A percentile compares a stretch with the other conserved stretches of the same genome.
Evolutionary conservation across 2,113 vertebrate genomes (phyloP).

Genomic region (Antennarius striatus): DNA sequence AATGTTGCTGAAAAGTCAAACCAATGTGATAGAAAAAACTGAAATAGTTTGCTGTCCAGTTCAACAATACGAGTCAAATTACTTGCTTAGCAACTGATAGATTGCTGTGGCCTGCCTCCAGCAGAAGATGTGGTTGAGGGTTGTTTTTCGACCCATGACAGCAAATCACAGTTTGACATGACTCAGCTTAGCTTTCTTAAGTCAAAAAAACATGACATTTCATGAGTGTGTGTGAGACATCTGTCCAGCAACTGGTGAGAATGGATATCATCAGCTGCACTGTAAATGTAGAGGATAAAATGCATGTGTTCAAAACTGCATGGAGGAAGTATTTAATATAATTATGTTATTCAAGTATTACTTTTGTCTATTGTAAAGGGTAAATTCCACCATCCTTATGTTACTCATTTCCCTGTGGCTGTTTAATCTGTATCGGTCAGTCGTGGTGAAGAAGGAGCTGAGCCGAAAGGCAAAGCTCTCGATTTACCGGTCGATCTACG

Average conservation of each 20-base stretch:
- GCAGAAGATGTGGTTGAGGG: conserved; percentile 59
- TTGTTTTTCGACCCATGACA: conserved; percentile 62
- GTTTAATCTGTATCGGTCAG: conserved; percentile 16
- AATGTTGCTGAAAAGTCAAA: conserved; percentile 48
- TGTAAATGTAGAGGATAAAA: neutral
- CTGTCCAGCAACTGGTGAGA: no score
- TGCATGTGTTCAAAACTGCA: conserved; percentile 1
- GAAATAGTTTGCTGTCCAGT: conserved; percentile 60
- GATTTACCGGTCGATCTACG: no score
- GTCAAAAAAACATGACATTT: conserved; percentile 7
- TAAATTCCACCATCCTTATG: no score
- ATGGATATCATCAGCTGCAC: neutral
- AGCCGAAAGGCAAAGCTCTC: no score
- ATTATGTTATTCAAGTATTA: neutral
- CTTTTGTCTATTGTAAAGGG: neutral
- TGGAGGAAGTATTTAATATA: no score
- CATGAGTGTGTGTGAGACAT: no score
- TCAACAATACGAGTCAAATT: conserved; percentile 63
- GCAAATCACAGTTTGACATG: conserved; percentile 57
- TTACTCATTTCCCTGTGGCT: no score
- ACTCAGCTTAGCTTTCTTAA: conserved; percentile 14
- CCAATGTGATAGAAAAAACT: conserved; percentile 59
- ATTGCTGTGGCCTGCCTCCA: conserved; percentile 59
- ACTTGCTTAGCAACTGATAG: conserved; percentile 72
- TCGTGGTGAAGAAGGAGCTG: no score